Evolutionary conservation across 2,888 invertebrate genomes (phyloP).

Genomic region (Aspidiotus rigidus): DNA sequence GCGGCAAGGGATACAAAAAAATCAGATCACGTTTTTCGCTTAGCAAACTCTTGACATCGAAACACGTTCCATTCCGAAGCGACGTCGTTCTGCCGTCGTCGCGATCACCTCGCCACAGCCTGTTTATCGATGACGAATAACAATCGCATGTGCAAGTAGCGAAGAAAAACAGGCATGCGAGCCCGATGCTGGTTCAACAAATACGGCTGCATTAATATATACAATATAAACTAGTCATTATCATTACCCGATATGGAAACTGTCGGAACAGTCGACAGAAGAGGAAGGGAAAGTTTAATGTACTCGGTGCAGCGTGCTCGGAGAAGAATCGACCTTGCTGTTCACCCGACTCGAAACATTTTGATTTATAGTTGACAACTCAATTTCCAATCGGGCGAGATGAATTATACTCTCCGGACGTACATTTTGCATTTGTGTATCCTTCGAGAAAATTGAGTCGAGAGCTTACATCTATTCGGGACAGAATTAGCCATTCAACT

Average conservation of each 20-base stretch:
- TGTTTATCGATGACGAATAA: no score
- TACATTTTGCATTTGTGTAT: no score
- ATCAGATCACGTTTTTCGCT: slow-evolving; percentile 29
- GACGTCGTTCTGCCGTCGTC: neutral
- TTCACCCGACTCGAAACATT: slow-evolving; percentile 23
- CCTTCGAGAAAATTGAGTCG: no score
- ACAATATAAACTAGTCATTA: slow-evolving; percentile 11
- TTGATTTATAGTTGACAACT: slow-evolving; percentile 1
- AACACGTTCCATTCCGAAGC: neutral
- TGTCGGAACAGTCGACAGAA: slow-evolving; percentile 10
- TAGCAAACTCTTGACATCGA: neutral
- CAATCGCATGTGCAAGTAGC: neutral
- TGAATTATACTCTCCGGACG: slow-evolving; percentile 12
- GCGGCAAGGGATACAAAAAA: slow-evolving; percentile 1
- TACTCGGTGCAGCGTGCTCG: neutral
- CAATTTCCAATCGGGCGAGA: neutral
- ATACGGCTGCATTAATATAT: slow-evolving; percentile 25
- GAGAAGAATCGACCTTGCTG: slow-evolving; percentile 20
- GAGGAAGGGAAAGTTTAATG: neutral
- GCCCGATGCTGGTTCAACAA: slow-evolving; percentile 7
- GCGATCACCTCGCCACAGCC: neutral
- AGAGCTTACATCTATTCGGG: no score
- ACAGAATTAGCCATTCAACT: no score
- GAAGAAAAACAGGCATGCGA: neutral
- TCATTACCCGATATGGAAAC: slow-evolving; percentile 29